Evolutionary conservation across 2,888 invertebrate species (phyloP), one percentile per base, ranked within the genome.

Genomic region (Eutolmus rufibarbis): DNA sequence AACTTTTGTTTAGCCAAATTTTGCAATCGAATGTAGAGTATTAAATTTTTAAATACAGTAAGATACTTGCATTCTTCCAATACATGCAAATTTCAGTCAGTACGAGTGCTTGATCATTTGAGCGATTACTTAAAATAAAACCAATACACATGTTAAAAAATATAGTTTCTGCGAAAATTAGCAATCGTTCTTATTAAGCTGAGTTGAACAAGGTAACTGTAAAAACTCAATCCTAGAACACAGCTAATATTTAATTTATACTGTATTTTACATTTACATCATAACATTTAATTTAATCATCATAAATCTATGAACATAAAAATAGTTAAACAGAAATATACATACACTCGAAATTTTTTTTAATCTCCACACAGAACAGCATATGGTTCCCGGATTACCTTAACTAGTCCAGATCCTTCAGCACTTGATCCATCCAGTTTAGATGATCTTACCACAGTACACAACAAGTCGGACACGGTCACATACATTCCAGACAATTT

Each of bases 401-500:
- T 94, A 87, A 93, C 93, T 86, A 94, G 94, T 90, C 94, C 94
- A 57, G 94, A 94, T 92, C 94, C 94, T 78, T 93, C 93, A 56
- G 92, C 91, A 84, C 90, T 89, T 79, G 89, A 89, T 19, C 28
- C 87, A 31, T 51, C 57, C 23, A 88, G 89, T 88, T 74, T 78
- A 77, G 88, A 89, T 88, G 91, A 91, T 79, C 89, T 90, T 88
- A 88, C 88, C 74, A 90, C 91, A 88, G 91, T 91, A 89, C 90
- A 90, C 89, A 93, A 91, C 89, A 89, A 91, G 88, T 91, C 92
- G 86, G 90, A 92, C 89, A 90, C 91, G 88, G 93, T 93, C 87
- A 91, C 91, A 88, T 93, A 92, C 87, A 90, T 91, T 90, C 92
- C 92, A 89, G 66, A 37, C 7, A 78, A 86, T 31, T 5, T n/a